These are phyloP conservation scores for Engystomops pustulosus DNA, from an alignment of 2,113 vertebrate species.

Conservation along the genomic window DNA sequence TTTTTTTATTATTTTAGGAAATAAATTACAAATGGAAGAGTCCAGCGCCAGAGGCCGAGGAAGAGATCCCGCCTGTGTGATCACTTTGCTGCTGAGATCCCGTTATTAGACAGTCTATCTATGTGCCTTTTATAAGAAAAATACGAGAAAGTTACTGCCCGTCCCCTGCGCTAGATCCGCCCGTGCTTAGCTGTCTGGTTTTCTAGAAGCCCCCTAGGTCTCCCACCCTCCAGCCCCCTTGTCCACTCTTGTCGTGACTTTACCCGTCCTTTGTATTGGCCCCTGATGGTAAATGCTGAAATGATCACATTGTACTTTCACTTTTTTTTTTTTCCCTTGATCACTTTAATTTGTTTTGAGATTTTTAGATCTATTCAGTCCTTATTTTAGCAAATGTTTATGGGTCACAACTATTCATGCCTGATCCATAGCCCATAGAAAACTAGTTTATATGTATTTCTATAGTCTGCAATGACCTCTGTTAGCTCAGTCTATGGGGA, in stretches of 20 bases:
- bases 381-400: background rate
- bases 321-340: background rate
- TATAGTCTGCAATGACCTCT: background rate
- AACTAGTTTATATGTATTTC: background rate
- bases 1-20: slow-evolving; percentile 59
- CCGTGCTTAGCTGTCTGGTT: background rate
- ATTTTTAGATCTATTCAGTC: background rate
- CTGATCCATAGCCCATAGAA: background rate
- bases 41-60: slow-evolving; percentile 75
- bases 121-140: slow-evolving; percentile 67
- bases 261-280: background rate
- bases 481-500: background rate
- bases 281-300: background rate
- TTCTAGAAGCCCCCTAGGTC: background rate
- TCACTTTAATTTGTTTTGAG: background rate
- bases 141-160: slow-evolving; percentile 65
- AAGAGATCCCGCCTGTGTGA: slow-evolving; percentile 70
- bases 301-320: background rate
- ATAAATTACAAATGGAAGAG: slow-evolving; percentile 58
- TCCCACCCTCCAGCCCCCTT: background rate
- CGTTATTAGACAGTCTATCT: slow-evolving; percentile 75
- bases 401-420: background rate
- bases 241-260: too few relatives aligned
- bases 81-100: slow-evolving; percentile 79
- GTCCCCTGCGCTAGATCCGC: background rate